Evolutionary conservation across 2,888 invertebrate genomes (phyloP).

Genomic region (Encarsia formosa): DNA sequence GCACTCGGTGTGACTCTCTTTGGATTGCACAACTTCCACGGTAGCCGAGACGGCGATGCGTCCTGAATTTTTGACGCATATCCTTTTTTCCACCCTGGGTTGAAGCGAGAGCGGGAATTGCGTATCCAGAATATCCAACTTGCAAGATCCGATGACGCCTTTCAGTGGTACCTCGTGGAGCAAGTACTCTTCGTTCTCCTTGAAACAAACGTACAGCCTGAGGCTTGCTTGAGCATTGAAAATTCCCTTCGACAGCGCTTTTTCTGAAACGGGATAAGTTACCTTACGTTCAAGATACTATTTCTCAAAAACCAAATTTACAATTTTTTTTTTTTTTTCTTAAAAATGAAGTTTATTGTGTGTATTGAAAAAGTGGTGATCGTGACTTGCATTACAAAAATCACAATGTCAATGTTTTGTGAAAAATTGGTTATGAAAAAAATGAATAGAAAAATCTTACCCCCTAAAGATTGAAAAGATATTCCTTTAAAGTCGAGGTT

Average conservation of each 20-base stretch:
- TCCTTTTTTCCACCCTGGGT: conserved; percentile 33
- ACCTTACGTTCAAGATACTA: too few species aligned
- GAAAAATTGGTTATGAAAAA: too few species aligned
- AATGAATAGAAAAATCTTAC: too few species aligned
- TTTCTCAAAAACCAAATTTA: too few species aligned
- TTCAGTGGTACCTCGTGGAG: conserved; percentile 37
- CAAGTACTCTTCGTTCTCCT: conserved; percentile 31
- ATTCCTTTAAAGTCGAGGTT: conserved; percentile 37
- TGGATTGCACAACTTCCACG: conserved; percentile 32
- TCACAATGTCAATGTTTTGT: too few species aligned
- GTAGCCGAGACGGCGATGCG: conserved; percentile 31
- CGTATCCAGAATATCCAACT: conserved; percentile 38
- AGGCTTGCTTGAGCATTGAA: conserved; percentile 17
- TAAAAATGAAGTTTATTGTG: too few species aligned
- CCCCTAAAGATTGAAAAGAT: conserved; percentile 27
- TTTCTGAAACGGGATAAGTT: too few species aligned
- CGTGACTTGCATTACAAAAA: too few species aligned
- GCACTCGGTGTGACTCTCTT: conserved; percentile 22
- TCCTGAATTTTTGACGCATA: conserved; percentile 39
- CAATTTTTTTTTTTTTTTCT: too few species aligned
- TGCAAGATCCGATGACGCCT: conserved; percentile 34
- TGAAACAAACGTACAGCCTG: conserved; percentile 17
- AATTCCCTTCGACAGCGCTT: conserved; percentile 22
- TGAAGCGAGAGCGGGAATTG: conserved; percentile 35
- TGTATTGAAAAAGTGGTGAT: too few species aligned